Evolutionary conservation across 2,797 vertebrate genomes (phyloP).

Genomic region (Anableps anableps): DNA sequence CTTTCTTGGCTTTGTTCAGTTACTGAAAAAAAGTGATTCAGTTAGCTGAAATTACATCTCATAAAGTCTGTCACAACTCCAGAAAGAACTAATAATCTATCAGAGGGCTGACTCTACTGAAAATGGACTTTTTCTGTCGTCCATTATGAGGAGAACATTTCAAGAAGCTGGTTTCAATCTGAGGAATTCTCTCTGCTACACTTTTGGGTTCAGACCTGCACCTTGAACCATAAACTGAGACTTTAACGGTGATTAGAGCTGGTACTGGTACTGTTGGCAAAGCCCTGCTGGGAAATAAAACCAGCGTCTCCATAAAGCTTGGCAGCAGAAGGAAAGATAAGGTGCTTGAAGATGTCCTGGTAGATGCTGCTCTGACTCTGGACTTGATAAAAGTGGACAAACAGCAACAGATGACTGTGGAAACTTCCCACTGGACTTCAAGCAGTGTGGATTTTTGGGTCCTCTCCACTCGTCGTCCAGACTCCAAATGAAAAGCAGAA

Average conservation of each 20-base stretch:
- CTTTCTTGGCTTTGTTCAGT: constrained; percentile 35
- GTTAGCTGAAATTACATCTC: constrained; percentile 47
- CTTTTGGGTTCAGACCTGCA: background rate
- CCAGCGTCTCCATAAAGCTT: background rate
- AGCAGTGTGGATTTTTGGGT: too few relatives aligned
- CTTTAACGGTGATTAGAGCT: background rate
- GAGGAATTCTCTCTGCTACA: background rate
- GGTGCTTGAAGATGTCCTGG: background rate
- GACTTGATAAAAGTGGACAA: background rate
- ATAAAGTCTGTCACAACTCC: constrained; percentile 42
- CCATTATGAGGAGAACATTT: background rate
- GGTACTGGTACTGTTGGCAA: background rate
- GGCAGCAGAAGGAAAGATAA: background rate
- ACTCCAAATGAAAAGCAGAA: too few relatives aligned
- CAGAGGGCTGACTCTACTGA: constrained; percentile 13
- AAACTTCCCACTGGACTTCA: too few relatives aligned
- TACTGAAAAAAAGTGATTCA: constrained; percentile 34
- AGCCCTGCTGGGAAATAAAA: background rate
- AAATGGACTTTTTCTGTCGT: background rate
- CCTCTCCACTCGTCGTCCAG: too few relatives aligned
- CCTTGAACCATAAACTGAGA: background rate
- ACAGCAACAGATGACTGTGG: too few relatives aligned
- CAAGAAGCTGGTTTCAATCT: background rate
- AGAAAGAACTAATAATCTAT: constrained; percentile 35
- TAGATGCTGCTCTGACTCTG: background rate